Base-by-base conservation (phyloP, 2,888 invertebrate genomes). In the Oxytorus armatus region DNA sequence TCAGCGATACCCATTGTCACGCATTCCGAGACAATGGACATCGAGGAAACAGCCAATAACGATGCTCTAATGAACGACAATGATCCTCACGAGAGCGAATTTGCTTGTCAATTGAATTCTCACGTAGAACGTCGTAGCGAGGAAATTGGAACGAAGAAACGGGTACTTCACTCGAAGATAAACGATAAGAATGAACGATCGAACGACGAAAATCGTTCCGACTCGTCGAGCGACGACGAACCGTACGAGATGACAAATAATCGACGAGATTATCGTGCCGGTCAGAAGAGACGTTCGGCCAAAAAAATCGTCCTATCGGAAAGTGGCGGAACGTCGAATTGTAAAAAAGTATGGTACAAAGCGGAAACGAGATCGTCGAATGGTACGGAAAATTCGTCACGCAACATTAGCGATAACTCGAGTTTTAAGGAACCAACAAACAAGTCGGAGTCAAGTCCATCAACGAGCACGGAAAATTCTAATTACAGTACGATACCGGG, bases 131-230 rank as follows among this genome's bases (percentile, higher is more conserved):
- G 14, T 4, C 21, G 21, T 10, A 36, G 21, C 21, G 21, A 39
- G 5, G 59, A 61, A 18, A 61, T 23, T 3, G 42, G 23, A n/a
- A 1, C 59, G 39, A 39, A 36, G 42, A 23, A 18, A 23, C 39
- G 59, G n/a, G 59, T 61, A 10, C 7, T 42, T 0, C 8, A 39
- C 5, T 33, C 57, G 7, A 1, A 33, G 8, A 7, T 36, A 10
- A 10, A 29, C 23, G 21, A 42, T 10, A 44, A 2, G n/a, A 11
- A 21, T 18, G 81, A 57, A 11, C 53, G 44, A 1, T 36, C 61
- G 8, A 49, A 49, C 0, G 63, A 66, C 1, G 42, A 57, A 0
- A 47, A 49, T 5, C 92, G 92, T 82, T 91, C 90, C 82, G 57
- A 75, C 90, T 91, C 79, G 33, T 72, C 47, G 82, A 82, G 68